Conservation (phyloP, 2,113 vertebrate genomes). For the Brachyhypopomus occidentalis region DNA sequence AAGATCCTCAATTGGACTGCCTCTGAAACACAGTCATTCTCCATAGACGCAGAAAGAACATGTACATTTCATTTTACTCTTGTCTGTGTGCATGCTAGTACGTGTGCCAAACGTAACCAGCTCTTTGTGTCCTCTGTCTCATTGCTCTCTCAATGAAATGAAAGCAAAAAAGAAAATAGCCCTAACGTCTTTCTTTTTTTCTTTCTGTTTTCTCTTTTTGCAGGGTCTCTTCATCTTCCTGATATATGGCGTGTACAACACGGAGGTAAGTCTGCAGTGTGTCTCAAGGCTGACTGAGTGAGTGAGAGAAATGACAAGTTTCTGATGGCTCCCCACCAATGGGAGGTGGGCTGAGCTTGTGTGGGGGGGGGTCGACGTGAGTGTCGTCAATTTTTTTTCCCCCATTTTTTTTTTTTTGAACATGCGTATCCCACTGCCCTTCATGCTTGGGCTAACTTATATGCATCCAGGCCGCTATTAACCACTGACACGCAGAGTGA, state of each 20-base stretch:
- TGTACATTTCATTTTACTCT: neutral
- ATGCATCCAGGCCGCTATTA: slow-evolving; percentile 97
- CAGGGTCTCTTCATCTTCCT: slow-evolving; percentile 99
- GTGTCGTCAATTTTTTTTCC: slow-evolving; percentile 62
- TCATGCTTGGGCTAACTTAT: slow-evolving; percentile 98
- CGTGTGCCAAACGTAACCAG: neutral
- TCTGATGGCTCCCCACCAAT: slow-evolving; percentile 92
- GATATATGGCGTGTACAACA: slow-evolving; percentile 99
- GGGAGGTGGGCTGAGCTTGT: slow-evolving; percentile 40
- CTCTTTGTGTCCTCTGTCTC: neutral
- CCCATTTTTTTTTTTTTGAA: slow-evolving; percentile 65
- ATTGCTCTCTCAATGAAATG: slow-evolving; percentile 11
- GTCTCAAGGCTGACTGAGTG: slow-evolving; percentile 99
- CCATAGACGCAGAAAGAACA: neutral
- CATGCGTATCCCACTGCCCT: slow-evolving; percentile 92
- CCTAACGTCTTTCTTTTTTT: slow-evolving; percentile 65
- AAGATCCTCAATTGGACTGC: slow-evolving; percentile 56
- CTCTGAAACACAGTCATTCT: slow-evolving; percentile 4
- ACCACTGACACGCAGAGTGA: slow-evolving; percentile 91
- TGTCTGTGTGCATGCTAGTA: neutral
- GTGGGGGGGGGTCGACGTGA: slow-evolving; percentile 42
- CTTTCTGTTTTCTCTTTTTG: slow-evolving; percentile 56
- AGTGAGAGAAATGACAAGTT: slow-evolving; percentile 99
- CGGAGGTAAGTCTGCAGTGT: slow-evolving; percentile 97
- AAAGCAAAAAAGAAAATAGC: slow-evolving; percentile 62